These are phyloP conservation scores for Lacanobia wlatinum DNA, from an alignment of 2,888 invertebrate genomes.

Conservation along the genomic window DNA sequence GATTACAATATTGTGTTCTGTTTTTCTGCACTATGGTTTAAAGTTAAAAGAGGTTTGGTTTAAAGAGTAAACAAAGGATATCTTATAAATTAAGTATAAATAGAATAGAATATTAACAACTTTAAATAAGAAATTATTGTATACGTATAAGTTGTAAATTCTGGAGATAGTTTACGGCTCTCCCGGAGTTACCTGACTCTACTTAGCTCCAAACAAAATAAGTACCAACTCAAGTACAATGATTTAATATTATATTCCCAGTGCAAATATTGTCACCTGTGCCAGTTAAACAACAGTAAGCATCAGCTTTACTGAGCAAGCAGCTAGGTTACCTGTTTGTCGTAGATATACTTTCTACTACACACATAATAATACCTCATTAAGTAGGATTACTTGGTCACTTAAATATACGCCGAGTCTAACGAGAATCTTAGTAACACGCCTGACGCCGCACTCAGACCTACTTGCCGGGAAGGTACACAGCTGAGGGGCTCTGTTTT, in stretches of 20 bases:
- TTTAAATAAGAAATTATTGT: background rate
- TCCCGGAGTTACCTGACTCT: background rate
- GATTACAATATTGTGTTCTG: background rate
- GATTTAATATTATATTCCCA: conserved; percentile 35
- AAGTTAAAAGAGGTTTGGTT: no score
- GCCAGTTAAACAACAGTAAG: conserved; percentile 51
- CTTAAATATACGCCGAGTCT: conserved; percentile 51
- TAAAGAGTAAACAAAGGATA: background rate
- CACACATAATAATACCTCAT: conserved; percentile 58
- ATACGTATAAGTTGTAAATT: background rate
- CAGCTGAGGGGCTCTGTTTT: no score
- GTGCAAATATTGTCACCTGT: conserved; percentile 44
- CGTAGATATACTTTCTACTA: conserved; percentile 51
- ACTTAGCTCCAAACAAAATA: background rate
- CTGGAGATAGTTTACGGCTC: background rate
- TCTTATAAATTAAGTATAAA: no score
- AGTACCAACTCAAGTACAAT: background rate
- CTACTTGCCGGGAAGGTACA: background rate
- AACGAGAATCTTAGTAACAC: conserved; percentile 47
- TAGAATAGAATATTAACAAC: background rate
- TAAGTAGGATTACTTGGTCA: conserved; percentile 61
- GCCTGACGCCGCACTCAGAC: conserved; percentile 6
- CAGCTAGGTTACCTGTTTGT: conserved; percentile 55
- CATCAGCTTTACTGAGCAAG: conserved; percentile 52
- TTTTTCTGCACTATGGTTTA: background rate